These are phyloP conservation scores for Pegoplata infirma DNA, from an alignment of 2,888 invertebrate species.

Conservation along the genomic window DNA sequence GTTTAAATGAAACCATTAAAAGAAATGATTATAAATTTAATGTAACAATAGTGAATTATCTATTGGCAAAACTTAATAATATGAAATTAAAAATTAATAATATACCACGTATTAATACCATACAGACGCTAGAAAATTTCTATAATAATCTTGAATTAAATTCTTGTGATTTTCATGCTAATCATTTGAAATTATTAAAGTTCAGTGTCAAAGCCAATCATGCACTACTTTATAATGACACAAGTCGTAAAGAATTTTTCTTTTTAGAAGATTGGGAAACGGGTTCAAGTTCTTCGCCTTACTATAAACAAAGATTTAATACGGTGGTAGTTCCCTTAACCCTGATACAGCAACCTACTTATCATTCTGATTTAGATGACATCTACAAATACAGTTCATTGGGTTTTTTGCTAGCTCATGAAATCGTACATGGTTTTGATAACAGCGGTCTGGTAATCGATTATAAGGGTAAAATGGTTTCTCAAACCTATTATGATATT, in stretches of 20 bases:
- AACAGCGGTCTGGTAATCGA: conserved; percentile 46
- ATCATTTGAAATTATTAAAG: conserved; percentile 57
- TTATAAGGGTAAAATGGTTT: conserved; percentile 4
- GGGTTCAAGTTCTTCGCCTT: conserved; percentile 60
- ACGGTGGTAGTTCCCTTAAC: conserved; percentile 61
- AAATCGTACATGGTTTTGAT: conserved; percentile 65
- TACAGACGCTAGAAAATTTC: conserved; percentile 43
- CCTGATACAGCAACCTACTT: conserved; percentile 61
- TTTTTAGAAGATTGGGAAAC: conserved; percentile 41
- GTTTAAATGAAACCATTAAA: conserved; percentile 54
- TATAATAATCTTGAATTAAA: conserved; percentile 32
- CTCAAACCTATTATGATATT: neutral
- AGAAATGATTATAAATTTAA: conserved; percentile 59
- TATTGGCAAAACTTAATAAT: conserved; percentile 56
- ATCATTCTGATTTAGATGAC: conserved; percentile 50
- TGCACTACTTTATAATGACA: neutral
- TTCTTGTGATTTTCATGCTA: conserved; percentile 47
- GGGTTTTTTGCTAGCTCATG: conserved; percentile 65
- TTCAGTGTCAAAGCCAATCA: conserved; percentile 36
- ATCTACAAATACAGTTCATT: conserved; percentile 64
- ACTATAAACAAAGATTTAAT: conserved; percentile 56
- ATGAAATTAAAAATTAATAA: conserved; percentile 64
- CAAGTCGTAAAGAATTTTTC: neutral
- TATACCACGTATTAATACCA: conserved; percentile 54
- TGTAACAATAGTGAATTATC: conserved; percentile 31